Evolutionary conservation across 1,140 invertebrate species (phyloP).

Genomic region (Danaus plexippus): DNA sequence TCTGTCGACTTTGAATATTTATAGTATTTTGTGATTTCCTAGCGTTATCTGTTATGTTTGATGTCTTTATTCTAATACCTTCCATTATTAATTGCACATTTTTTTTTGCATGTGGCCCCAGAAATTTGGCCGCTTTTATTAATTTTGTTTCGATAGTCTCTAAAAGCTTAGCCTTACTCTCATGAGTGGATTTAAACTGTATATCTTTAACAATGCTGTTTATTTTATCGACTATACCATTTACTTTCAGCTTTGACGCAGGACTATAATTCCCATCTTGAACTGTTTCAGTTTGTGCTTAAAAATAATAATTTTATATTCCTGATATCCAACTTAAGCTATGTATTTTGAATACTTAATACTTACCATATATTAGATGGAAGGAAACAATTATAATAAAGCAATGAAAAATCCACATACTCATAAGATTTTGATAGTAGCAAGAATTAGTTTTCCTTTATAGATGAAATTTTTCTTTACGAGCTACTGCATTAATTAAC

Average conservation of each 20-base stretch:
- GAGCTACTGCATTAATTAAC: neutral
- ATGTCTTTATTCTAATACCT: conserved; percentile 24
- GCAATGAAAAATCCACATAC: too few species aligned
- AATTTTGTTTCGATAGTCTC: conserved; percentile 17
- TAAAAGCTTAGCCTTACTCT: conserved; percentile 17
- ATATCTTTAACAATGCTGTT: conserved; percentile 17
- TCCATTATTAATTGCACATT: conserved; percentile 33
- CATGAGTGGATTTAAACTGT: conserved; percentile 3
- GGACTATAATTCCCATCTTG: neutral
- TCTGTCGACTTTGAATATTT: too few species aligned
- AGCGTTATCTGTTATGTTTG: conserved; percentile 4
- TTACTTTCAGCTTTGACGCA: neutral
- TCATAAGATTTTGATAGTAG: too few species aligned
- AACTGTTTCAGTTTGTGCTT: too few species aligned
- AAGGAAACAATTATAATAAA: too few species aligned
- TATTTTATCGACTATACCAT: conserved; percentile 19
- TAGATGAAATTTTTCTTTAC: too few species aligned
- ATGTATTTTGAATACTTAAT: too few species aligned
- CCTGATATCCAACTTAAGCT: too few species aligned
- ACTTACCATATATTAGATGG: too few species aligned
- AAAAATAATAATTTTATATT: too few species aligned
- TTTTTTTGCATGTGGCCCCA: conserved; percentile 24
- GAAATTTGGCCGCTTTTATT: conserved; percentile 11
- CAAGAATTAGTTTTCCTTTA: too few species aligned
- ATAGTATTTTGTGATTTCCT: too few species aligned